Evolutionary conservation across 2,113 vertebrate genomes (phyloP).

Genomic region (Ariopsis seemanni): DNA sequence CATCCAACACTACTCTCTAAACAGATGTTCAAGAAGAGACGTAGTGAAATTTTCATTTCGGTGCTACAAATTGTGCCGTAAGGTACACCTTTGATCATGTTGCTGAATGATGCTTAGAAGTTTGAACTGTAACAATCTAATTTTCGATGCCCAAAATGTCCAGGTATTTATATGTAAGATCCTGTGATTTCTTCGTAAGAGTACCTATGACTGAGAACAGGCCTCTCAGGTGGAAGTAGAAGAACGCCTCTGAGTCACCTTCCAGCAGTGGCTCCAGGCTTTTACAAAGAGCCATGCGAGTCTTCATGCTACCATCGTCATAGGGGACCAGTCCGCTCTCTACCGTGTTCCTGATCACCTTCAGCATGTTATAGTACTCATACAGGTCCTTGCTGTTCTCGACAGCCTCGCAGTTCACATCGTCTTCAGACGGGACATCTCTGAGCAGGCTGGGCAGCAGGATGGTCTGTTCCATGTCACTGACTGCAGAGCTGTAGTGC

Average conservation of each 20-base stretch:
- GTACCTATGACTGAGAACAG: constrained; percentile 79
- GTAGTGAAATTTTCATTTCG: background rate
- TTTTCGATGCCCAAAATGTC: constrained; percentile 76
- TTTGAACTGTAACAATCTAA: constrained; percentile 39
- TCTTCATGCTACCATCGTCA: constrained; percentile 56
- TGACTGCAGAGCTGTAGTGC: constrained; percentile 74
- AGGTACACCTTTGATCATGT: background rate
- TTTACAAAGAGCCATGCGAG: background rate
- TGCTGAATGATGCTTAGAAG: background rate
- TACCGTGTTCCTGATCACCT: constrained; percentile 75
- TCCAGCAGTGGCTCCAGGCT: constrained; percentile 54
- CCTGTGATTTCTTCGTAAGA: constrained; percentile 78
- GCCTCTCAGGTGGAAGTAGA: constrained; percentile 80
- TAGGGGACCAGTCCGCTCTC: constrained; percentile 73
- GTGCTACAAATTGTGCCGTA: background rate
- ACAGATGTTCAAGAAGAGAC: background rate
- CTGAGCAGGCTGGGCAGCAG: constrained; percentile 87
- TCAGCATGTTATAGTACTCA: constrained; percentile 79
- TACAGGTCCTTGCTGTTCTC: constrained; percentile 69
- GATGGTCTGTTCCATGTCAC: constrained; percentile 86
- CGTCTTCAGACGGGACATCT: constrained; percentile 70
- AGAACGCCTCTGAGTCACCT: constrained; percentile 68
- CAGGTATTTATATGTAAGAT: constrained; percentile 81
- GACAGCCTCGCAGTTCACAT: background rate
- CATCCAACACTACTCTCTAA: background rate